A percentile compares a stretch with the other conserved stretches of the same genome.
Conservation (phyloP, 2,113 vertebrate genomes). For the Campylomormyrus tamandua region DNA sequence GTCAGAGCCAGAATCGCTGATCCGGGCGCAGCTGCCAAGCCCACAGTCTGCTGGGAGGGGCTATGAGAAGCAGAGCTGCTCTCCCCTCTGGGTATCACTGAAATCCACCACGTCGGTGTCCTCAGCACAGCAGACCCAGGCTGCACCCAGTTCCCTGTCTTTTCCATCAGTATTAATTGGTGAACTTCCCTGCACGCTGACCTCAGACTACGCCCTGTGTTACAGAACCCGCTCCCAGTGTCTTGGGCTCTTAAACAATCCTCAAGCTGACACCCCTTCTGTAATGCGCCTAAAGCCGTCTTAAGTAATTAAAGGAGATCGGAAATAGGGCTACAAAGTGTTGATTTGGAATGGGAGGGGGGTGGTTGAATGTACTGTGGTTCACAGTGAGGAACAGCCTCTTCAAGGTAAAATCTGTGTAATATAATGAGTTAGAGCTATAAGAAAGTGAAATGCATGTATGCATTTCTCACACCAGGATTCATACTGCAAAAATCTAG, state of each 20-base stretch:
- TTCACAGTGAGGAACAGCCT: background rate
- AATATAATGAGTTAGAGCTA: background rate
- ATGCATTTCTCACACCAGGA: background rate
- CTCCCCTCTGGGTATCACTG: background rate
- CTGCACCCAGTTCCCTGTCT: background rate
- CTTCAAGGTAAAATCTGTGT: background rate
- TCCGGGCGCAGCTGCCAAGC: conserved; percentile 27
- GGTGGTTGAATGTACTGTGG: background rate
- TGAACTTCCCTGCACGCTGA: background rate
- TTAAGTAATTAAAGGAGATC: background rate
- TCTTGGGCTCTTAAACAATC: background rate
- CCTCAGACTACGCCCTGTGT: background rate
- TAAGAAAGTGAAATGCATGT: background rate
- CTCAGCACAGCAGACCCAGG: background rate
- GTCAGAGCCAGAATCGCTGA: conserved; percentile 13
- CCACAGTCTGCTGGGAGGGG: background rate
- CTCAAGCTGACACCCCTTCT: background rate
- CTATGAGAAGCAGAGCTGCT: background rate
- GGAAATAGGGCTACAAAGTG: background rate
- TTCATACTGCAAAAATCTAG: background rate
- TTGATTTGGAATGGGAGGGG: background rate
- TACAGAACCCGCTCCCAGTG: background rate
- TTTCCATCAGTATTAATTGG: background rate
- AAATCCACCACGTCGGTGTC: background rate
- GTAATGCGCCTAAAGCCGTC: background rate